A percentile compares a stretch with the other conserved stretches of the same genome.
Conservation (phyloP, 2,113 vertebrate species). For the Xenopus tropicalis region UCB_Xtro_10.0 CM004450.2:11701001-11701500, state of each 20-base stretch:
- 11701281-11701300: background rate
- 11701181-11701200: constrained; percentile 58
- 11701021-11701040: constrained; percentile 70
- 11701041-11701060: constrained; percentile 68
- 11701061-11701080: constrained; percentile 35
- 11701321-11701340: background rate
- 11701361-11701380: background rate
- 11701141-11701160: constrained; percentile 48
- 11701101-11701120: constrained; percentile 70
- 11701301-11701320: constrained; percentile 2
- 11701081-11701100: constrained; percentile 63
- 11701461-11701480: too few relatives aligned
- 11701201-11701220: constrained; percentile 73
- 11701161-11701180: constrained; percentile 51
- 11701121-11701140: constrained; percentile 68
- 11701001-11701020: constrained; percentile 60
- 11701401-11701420: background rate
- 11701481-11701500: too few relatives aligned
- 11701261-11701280: background rate
- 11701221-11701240: constrained; percentile 58
- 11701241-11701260: background rate
- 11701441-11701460: too few relatives aligned
- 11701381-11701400: background rate
- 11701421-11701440: background rate
- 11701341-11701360: background rate